Evolutionary conservation across 2,113 vertebrate genomes (phyloP).

Genomic region (Urocynchramus pylzowi): DNA sequence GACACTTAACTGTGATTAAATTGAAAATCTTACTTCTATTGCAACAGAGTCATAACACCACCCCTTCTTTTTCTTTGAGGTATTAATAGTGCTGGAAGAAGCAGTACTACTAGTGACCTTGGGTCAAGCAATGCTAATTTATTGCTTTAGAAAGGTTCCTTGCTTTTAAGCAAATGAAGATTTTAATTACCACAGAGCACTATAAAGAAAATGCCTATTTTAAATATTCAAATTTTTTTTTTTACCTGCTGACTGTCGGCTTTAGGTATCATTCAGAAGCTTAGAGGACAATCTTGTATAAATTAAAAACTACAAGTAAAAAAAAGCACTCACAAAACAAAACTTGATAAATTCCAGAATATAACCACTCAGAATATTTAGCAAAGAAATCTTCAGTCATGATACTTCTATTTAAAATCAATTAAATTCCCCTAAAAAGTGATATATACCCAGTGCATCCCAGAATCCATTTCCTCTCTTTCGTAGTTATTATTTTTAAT

Average conservation of each 20-base stretch:
- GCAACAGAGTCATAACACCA: slow-evolving; percentile 38
- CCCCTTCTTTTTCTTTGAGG: slow-evolving; percentile 64
- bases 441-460: neutral
- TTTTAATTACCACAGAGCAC: slow-evolving; percentile 58
- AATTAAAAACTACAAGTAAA: slow-evolving; percentile 29
- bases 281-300: slow-evolving; percentile 32
- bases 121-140: slow-evolving; percentile 59
- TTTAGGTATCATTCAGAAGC: slow-evolving; percentile 50
- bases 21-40: slow-evolving; percentile 63
- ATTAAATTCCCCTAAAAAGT: neutral
- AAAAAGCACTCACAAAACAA: neutral
- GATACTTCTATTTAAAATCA: neutral
- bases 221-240: slow-evolving; percentile 55
- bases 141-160: slow-evolving; percentile 56
- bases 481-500: neutral
- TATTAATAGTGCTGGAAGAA: slow-evolving; percentile 56
- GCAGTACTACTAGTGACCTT: slow-evolving; percentile 43
- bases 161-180: slow-evolving; percentile 70
- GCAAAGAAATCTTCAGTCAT: neutral
- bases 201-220: slow-evolving; percentile 54
- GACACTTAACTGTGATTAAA: slow-evolving; percentile 62
- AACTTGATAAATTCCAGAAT: neutral
- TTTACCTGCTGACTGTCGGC: slow-evolving; percentile 52
- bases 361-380: neutral
- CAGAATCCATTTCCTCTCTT: neutral